These are phyloP conservation scores for Habrosyne pyritoides DNA, from an alignment of 2,888 invertebrate genomes.

Conservation along the genomic window DNA sequence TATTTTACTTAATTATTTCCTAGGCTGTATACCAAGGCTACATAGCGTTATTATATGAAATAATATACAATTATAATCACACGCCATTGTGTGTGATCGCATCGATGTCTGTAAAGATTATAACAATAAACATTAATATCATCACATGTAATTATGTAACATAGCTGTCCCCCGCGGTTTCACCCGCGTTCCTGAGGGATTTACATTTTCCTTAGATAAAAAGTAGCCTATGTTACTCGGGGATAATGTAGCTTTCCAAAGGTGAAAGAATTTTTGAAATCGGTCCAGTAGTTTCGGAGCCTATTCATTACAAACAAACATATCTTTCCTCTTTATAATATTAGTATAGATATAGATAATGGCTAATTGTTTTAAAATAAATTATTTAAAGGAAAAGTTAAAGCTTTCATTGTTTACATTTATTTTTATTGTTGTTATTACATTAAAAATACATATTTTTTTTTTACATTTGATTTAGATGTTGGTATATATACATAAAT, in stretches of 20 bases:
- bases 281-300: no score
- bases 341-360: no score
- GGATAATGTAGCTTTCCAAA: no score
- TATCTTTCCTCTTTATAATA: no score
- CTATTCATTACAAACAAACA: no score
- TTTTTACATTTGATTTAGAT: neutral
- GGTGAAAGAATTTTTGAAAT: no score
- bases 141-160: neutral
- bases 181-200: no score
- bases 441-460: neutral
- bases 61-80: neutral
- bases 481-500: neutral
- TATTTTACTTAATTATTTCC: neutral
- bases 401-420: no score
- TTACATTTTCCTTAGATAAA: no score
- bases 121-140: neutral
- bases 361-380: neutral
- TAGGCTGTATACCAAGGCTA: neutral
- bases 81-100: neutral
- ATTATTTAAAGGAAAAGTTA: neutral
- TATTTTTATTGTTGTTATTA: neutral
- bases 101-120: neutral
- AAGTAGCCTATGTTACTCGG: no score
- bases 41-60: neutral
- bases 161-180: no score